Evolutionary conservation across 2,888 invertebrate genomes (phyloP), one percentile per base, ranked within the genome.

Genomic region (Criorhina ranunculi): DNA sequence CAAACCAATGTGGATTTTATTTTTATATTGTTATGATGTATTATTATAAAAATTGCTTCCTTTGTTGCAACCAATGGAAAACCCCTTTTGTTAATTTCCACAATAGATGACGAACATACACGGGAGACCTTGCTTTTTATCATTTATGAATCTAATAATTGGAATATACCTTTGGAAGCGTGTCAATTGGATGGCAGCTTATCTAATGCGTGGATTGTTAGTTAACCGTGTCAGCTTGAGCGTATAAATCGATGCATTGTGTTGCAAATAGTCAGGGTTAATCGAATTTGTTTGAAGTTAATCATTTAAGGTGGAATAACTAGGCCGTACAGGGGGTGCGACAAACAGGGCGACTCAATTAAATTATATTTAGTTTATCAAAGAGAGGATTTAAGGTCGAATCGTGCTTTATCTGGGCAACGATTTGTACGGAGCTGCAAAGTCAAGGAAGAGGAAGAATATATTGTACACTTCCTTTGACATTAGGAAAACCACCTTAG

Each of bases 151-250:
- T 19, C 12, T n/a, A 49, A 64, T 35, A 35, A 44, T 49, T 12
- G 15, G 29, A 55, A 12, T 9, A 7, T 57, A 59, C 31, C 35
- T 12, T 37, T 70, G 9, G 57, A 46, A 66, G 31, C 42, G 57
- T 75, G 46, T 57, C 75, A 66, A 49, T 57, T 49, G 64, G 29
- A 64, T 37, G 31, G 37, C 40, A 64, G 51, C 59, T 69, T 55
- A 46, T 17, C 33, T 35, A 57, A 9, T 44, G 9, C 2, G 9
- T 46, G 2, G 33, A 35, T 35, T 53, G 17, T 3, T 5, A 29
- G 37, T 15, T 37, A 53, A 37, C 9, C 15, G 11, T 11, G 24
- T 51, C 51, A 66, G 64, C 8, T 49, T 49, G 19, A 2, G 5
- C 8, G 3, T 53, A 2, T n/a, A 31, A 67, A 19, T 53, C 31